These are phyloP conservation scores for Xenopus borealis DNA, from an alignment of 2,113 vertebrate genomes.

Conservation along the genomic window DNA sequence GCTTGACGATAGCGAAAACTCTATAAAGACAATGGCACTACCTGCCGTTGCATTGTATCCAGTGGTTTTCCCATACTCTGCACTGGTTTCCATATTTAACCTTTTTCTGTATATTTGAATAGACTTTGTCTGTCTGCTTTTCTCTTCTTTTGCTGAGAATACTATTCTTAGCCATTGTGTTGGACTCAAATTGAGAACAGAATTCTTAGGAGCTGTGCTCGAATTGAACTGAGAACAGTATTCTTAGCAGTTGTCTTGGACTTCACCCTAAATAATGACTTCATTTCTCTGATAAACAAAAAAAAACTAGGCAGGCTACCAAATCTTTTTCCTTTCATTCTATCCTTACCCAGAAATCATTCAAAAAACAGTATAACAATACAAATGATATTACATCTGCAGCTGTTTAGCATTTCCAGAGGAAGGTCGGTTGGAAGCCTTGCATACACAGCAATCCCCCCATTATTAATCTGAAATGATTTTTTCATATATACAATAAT, in stretches of 20 bases:
- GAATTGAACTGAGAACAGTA: not conserved
- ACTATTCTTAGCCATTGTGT: not conserved
- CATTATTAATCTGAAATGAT: no score
- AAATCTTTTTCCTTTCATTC: slow-evolving; percentile 9
- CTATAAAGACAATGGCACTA: not conserved
- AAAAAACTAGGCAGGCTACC: slow-evolving; percentile 7
- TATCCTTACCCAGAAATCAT: not conserved
- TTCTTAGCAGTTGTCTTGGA: not conserved
- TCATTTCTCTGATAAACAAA: slow-evolving; percentile 17
- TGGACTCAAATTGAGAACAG: not conserved
- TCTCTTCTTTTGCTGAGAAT: not conserved
- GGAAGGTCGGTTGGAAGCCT: no score
- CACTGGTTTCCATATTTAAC: not conserved
- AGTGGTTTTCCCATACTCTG: not conserved
- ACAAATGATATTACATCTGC: not conserved
- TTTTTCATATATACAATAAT: no score
- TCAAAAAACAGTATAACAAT: not conserved
- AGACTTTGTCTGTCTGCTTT: not conserved
- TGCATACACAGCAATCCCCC: no score
- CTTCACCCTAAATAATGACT: slow-evolving; percentile 18
- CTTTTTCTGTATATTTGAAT: not conserved
- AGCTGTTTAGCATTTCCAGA: not conserved
- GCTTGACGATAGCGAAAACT: no score
- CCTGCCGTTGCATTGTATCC: not conserved
- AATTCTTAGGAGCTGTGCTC: not conserved